A percentile compares a stretch with the other conserved stretches of the same genome.
Evolutionary conservation across 2,113 vertebrate species (phyloP).

Genomic region (Chascanopsetta lugubris): DNA sequence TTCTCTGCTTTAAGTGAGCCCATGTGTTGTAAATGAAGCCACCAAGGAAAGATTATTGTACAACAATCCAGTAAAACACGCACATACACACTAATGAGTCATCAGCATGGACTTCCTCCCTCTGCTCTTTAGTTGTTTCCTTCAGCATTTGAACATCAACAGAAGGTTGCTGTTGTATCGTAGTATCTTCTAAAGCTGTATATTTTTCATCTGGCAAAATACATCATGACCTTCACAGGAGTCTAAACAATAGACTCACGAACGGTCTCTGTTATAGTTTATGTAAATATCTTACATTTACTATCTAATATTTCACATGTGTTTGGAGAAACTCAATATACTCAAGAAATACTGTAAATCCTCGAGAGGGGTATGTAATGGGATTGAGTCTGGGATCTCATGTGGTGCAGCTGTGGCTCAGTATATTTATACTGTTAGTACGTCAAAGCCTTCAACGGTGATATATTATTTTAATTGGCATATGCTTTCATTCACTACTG

Average conservation of each 20-base stretch:
- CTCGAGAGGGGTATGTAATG: conserved; percentile 37
- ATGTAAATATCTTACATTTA: conserved; percentile 16
- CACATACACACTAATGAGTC: conserved; percentile 70
- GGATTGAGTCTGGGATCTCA: conserved; percentile 43
- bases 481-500: too few relatives aligned
- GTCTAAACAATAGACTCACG: conserved; percentile 1
- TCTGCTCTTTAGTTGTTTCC: conserved; percentile 68
- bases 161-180: conserved; percentile 64
- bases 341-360: conserved; percentile 45
- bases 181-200: conserved; percentile 61
- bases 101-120: conserved; percentile 76
- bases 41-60: conserved; percentile 75
- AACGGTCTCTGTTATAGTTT: conserved; percentile 5
- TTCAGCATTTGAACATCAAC: conserved; percentile 77
- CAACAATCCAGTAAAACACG: conserved; percentile 61
- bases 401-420: conserved; percentile 46
- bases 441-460: conserved; percentile 29
- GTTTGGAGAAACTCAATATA: conserved; percentile 19
- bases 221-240: neutral
- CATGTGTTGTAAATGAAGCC: conserved; percentile 84
- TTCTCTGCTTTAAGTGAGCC: conserved; percentile 72
- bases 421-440: conserved; percentile 25
- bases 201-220: too few relatives aligned
- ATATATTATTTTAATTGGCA: conserved; percentile 44
- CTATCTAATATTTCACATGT: conserved; percentile 15